A percentile compares a stretch with the other conserved stretches of the same genome.
Evolutionary conservation across 2,797 vertebrate genomes (phyloP).

Genomic region (Leptodactylus fallax): DNA sequence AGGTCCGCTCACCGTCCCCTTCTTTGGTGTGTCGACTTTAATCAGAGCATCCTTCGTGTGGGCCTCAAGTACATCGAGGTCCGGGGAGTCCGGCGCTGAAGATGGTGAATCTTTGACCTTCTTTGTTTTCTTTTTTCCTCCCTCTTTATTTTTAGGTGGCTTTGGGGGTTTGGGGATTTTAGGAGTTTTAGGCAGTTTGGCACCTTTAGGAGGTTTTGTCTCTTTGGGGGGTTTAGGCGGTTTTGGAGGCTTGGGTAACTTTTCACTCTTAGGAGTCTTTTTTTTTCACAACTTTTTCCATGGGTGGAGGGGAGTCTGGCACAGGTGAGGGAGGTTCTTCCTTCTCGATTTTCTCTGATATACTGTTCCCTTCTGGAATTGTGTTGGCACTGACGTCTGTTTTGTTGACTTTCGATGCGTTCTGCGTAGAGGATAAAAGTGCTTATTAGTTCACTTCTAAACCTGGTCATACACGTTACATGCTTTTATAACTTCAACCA

Average conservation of each 20-base stretch:
- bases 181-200: conserved; percentile 78
- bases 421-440: conserved; percentile 72
- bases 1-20: conserved; percentile 83
- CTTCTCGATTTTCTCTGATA: conserved; percentile 72
- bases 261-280: conserved; percentile 72
- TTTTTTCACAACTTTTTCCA: conserved; percentile 78
- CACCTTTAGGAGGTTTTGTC: conserved; percentile 79
- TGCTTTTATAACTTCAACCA: too few relatives aligned
- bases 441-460: not conserved
- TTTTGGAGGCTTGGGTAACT: conserved; percentile 71
- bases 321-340: conserved; percentile 84
- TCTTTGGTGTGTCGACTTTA: conserved; percentile 96
- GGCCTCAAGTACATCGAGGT: conserved; percentile 91
- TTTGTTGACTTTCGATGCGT: conserved; percentile 88
- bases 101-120: conserved; percentile 82
- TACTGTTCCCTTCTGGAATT: conserved; percentile 80
- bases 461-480: too few relatives aligned
- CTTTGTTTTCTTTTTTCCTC: conserved; percentile 93
- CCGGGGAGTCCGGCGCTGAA: conserved; percentile 84
- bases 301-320: conserved; percentile 70
- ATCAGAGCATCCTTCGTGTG: conserved; percentile 94
- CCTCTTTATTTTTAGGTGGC: conserved; percentile 86
- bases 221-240: conserved; percentile 84
- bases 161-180: conserved; percentile 78
- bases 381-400: conserved; percentile 82